Conservation (phyloP, 2,113 vertebrate species). For the zebrafish (Danio rerio) region GRCz12tu NC_133185.1:45131501-45132000, state of each 20-base stretch:
- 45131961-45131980: background rate
- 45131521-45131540: too few relatives aligned
- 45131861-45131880: slow-evolving; percentile 9
- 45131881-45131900: slow-evolving; percentile 9
- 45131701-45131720: slow-evolving; percentile 1
- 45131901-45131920: slow-evolving; percentile 5
- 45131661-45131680: too few relatives aligned
- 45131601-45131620: too few relatives aligned
- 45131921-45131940: background rate
- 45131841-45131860: background rate
- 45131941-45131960: background rate
- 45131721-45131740: slow-evolving; percentile 28
- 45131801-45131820: slow-evolving; percentile 19
- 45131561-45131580: too few relatives aligned
- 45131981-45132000: background rate
- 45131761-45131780: background rate
- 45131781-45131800: slow-evolving; percentile 37
- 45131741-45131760: slow-evolving; percentile 21
- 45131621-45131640: too few relatives aligned
- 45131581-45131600: too few relatives aligned
- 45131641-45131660: too few relatives aligned
- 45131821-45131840: slow-evolving; percentile 4
- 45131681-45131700: background rate
- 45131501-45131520: too few relatives aligned
- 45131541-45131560: too few relatives aligned